Evolutionary conservation across 2,888 invertebrate genomes (phyloP), one percentile per base, ranked within the genome.

Genomic region (Monopis laevigella): DNA sequence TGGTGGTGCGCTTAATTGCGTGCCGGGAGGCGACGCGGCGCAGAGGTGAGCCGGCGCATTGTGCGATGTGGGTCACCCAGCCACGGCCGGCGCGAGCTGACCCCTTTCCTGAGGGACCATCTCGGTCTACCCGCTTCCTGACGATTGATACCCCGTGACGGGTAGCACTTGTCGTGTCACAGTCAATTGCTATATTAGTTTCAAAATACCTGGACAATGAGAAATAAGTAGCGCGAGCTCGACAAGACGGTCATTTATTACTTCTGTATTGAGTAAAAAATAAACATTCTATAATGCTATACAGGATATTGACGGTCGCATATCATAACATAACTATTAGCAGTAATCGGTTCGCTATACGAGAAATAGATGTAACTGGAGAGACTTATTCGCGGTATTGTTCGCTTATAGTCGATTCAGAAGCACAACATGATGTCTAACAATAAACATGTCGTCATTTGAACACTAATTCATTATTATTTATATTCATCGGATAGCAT

Each of bases 291-390:
- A 68, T 68, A 63, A 63, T 61, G 55, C 44, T 17, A 50, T 45
- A 54, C 74, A 73, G 77, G 77, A 77, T 72, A 73, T 75, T 65
- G 27, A 71, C 64, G 70, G 60, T 73, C 70, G 49, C 49, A 59
- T 75, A 65, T 67, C 74, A 72, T 62, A n/a, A n/a, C n/a, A n/a
- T n/a, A 75, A 75, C 72, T 74, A 71, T 67, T 65, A 59, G 58
- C 54, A 50, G 56, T 65, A 59, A 70, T 69, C 65, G 67, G 59
- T n/a, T 27, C 53, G 45, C 28, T 42, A 45, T 45, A 39, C 36
- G 45, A 45, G 45, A 19, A n/a, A 26, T 36, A 26, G 27, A 13
- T 17, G 41, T 16, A 41, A 26, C 30, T 26, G 16, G 41, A 34
- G 21, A 36, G 12, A 21, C 11, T 19, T 21, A 21, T 21, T 21